phyloP scores from a whole-genome alignment of 2,113 vertebrate species.

The Ochotona curzoniae region DNA sequence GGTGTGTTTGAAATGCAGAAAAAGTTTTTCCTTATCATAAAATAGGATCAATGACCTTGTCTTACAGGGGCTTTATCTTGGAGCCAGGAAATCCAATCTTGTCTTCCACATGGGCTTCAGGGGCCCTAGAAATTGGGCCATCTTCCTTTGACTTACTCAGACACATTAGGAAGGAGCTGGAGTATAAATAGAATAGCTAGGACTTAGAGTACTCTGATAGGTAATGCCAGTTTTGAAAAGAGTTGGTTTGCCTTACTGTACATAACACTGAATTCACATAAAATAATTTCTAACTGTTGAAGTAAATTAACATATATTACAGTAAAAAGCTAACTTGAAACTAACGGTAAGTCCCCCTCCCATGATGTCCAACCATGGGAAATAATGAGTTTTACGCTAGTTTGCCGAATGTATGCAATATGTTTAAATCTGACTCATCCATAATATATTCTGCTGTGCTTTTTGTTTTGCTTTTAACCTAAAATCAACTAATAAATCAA shows the following conservation, averaged over 20 bases:
- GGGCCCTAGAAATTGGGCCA: no score
- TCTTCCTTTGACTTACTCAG: no score
- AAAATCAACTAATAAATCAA: conserved; percentile 31
- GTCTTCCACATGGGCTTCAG: no score
- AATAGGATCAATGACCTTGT: no score
- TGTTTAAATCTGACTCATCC: background rate
- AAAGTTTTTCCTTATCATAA: no score
- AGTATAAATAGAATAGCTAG: no score
- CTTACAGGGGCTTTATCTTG: no score
- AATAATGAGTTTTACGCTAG: conserved; percentile 35
- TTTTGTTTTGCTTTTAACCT: background rate
- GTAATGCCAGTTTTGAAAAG: background rate
- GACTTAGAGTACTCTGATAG: no score
- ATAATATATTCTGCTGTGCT: background rate
- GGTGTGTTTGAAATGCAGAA: no score
- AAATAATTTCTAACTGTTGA: conserved; percentile 49
- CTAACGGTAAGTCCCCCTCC: background rate
- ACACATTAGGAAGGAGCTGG: no score
- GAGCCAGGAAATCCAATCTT: no score
- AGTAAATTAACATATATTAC: no score
- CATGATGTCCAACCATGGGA: background rate
- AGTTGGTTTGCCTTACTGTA: background rate
- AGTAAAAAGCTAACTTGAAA: conserved; percentile 26
- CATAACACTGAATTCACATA: background rate
- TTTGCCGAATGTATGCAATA: conserved; percentile 9